A percentile compares a stretch with the other conserved stretches of the same genome.
phyloP scores from a whole-genome alignment of 2,888 invertebrate genomes.

The Andrena fulva region DNA sequence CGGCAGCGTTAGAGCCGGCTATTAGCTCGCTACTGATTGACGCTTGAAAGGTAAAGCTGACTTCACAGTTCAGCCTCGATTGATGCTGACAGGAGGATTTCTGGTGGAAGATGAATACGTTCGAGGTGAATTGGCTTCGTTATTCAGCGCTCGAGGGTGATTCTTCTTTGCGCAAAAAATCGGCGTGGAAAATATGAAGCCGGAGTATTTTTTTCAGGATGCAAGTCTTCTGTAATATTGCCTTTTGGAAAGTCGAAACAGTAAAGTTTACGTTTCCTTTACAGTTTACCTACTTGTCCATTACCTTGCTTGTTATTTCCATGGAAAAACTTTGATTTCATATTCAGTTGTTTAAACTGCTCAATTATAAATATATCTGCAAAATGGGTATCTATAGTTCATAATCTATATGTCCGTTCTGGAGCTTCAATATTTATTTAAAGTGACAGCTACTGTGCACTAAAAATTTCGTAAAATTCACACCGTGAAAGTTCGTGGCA shows the following conservation, averaged over 20 bases:
- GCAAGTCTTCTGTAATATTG: too few species aligned
- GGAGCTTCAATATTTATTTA: background rate
- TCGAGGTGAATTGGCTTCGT: background rate
- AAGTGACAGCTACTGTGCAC: background rate
- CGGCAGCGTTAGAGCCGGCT: constrained; percentile 35
- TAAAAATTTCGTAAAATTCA: background rate
- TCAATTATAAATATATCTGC: too few species aligned
- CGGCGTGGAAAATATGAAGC: too few species aligned
- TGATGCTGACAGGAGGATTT: background rate
- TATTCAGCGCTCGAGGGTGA: background rate
- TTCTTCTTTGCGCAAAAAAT: too few species aligned
- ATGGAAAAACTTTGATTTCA: background rate
- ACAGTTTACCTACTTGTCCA: too few species aligned
- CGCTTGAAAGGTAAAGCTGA: constrained; percentile 15
- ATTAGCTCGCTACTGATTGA: constrained; percentile 51
- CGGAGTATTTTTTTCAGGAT: too few species aligned
- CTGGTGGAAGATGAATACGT: background rate
- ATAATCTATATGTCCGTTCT: background rate
- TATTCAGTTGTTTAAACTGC: background rate
- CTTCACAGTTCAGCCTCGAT: background rate
- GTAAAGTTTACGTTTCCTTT: too few species aligned
- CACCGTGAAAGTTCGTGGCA: background rate
- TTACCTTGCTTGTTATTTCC: background rate
- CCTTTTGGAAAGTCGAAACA: too few species aligned
- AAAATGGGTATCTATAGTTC: background rate